phyloP scores from a whole-genome alignment of 2,113 vertebrate genomes.

The Melospiza melodia region DNA sequence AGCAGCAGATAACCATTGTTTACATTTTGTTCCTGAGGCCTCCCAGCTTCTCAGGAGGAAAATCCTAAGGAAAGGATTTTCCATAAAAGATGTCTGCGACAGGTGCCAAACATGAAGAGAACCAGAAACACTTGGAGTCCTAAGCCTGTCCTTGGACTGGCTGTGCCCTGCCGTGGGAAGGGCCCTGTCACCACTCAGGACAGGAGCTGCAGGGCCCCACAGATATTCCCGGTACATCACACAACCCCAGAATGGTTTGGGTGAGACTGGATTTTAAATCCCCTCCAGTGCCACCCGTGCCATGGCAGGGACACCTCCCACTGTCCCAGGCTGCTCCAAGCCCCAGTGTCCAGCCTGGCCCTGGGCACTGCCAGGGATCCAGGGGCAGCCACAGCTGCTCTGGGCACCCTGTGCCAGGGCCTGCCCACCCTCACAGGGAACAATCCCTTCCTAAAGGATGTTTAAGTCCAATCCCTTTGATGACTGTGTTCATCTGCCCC shows the following conservation, averaged over 20 bases:
- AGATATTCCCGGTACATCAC: neutral
- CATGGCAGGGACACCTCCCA: neutral
- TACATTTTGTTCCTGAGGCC: too few species aligned
- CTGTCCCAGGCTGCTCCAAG: neutral
- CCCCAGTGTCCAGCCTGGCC: neutral
- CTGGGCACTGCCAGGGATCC: neutral
- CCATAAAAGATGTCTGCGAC: too few species aligned
- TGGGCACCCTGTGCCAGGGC: neutral
- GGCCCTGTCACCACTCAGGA: fast-evolving
- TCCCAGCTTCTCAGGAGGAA: too few species aligned
- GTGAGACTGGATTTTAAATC: fast-evolving
- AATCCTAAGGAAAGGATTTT: too few species aligned
- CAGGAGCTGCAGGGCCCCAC: neutral
- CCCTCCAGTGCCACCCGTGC: fast-evolving
- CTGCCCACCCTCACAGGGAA: fast-evolving
- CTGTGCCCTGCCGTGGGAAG: neutral
- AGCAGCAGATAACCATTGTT: too few species aligned
- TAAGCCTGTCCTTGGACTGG: neutral
- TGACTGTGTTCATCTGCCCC: neutral
- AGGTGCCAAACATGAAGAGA: neutral
- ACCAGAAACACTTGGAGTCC: neutral
- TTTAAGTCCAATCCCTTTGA: neutral
- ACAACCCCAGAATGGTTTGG: neutral
- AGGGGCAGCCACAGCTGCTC: neutral
- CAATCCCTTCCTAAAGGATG: neutral